Evolutionary conservation across 1,140 invertebrate species (phyloP).

Genomic region (Sinella curviseta): DNA sequence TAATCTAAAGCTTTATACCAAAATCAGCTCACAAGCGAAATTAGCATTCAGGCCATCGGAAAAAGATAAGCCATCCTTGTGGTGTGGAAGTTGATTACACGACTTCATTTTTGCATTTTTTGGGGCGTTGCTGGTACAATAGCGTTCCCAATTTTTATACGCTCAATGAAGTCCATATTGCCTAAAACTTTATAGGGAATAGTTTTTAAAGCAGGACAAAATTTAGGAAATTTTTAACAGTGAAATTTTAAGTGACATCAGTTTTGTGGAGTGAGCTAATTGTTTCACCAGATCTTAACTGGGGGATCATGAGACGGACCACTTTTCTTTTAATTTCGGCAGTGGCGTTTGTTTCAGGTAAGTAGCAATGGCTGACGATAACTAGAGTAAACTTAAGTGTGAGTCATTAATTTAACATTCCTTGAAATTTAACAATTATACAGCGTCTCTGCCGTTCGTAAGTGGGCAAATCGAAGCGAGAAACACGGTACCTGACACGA

Average conservation of each 20-base stretch:
- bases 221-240: no score
- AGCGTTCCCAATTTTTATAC: no score
- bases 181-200: no score
- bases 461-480: conserved; percentile 10
- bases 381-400: no score
- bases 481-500: conserved; percentile 38
- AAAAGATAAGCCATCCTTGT: background rate
- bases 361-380: no score
- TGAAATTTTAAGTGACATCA: no score
- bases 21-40: no score
- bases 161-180: no score
- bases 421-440: background rate
- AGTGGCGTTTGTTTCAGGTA: background rate
- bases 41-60: background rate
- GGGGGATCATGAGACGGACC: background rate
- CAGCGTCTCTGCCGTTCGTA: background rate
- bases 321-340: background rate
- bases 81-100: background rate
- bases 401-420: background rate
- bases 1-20: no score
- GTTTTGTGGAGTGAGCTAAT: background rate
- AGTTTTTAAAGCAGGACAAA: no score
- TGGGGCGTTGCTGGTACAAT: background rate
- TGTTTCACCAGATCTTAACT: no score
- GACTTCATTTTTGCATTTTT: background rate